Percentiles rank a stretch among this genome's conserved stretches.
Evolutionary conservation across 2,797 vertebrate species (phyloP).

Genomic region (Anguilla pacifica): DNA sequence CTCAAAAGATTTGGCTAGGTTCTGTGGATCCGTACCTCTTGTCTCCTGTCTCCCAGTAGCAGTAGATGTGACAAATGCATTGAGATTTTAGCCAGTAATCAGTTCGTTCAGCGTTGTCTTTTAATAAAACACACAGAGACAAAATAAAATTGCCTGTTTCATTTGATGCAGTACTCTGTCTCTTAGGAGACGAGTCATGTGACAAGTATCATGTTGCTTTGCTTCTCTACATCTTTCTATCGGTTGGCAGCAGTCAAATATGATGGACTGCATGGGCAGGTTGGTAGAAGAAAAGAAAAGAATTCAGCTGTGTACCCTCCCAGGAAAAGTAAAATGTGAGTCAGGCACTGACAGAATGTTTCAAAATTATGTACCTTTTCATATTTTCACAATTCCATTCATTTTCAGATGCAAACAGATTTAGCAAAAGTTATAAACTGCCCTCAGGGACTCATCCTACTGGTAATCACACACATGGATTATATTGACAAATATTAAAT

Average conservation of each 20-base stretch:
- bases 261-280: not conserved
- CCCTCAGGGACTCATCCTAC: not conserved
- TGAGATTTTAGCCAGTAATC: constrained; percentile 11
- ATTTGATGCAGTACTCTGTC: not conserved
- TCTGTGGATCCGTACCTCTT: not conserved
- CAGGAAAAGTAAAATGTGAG: not conserved
- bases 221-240: constrained; percentile 4
- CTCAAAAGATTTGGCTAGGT: constrained; percentile 13
- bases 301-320: not conserved
- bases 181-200: constrained; percentile 5
- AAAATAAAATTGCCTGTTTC: not conserved
- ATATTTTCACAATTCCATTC: not conserved
- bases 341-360: not conserved
- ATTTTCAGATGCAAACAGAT: not conserved
- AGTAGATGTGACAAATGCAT: not conserved
- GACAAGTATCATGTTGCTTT: not conserved
- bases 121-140: not conserved
- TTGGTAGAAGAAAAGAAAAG: not conserved
- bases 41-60: not conserved
- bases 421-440: not conserved
- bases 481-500: not conserved
- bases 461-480: not conserved
- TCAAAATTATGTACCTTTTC: not conserved
- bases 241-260: not conserved
- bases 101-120: not conserved